Evolutionary conservation across 2,888 invertebrate species (phyloP), one percentile per base, ranked within the genome.

Genomic region (Leptarthrus brevirostris): DNA sequence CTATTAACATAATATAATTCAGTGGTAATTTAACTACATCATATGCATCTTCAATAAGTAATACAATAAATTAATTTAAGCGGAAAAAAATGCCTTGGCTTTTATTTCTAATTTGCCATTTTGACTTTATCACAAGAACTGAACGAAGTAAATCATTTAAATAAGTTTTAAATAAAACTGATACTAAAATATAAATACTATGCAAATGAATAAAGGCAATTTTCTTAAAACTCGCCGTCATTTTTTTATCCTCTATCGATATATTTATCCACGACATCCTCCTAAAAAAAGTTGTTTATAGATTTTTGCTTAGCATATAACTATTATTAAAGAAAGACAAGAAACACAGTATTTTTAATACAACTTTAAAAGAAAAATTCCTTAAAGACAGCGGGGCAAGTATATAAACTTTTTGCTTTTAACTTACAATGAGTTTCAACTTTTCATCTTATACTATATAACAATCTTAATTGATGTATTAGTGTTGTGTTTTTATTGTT

Each of bases 91-190:
- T 49, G 49, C 49, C 18, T 20, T 49, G 49, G 16, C 18, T 49
- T 49, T 12, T 49, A 49, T 18, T 49, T 49, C 49, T 40, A 40
- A 49, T 18, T 12, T 49, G 49, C 47, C 6, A 40, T 16, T 16
- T 49, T 20, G 44, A 24, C 14, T 44, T 64, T 64, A 64, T 64
- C 64, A 64, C 64, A 64, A 24, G 14, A 64, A 64, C 22, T 14
- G 44, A 64, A 49, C 4, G 6, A 3, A n/a, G 8, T 18, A 20
- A 8, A 20, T 18, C 3, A 18, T 49, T 16, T 49, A 20, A 18
- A 18, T 40, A 40, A 40, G 12, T 16, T 49, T 1, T 16, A 49
- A 49, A 49, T 1, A 49, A 20, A 1, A 49, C 14, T 49, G n/a
- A 49, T 3, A 20, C 8, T 44, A 8, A 3, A 12, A 4, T 16